Evolutionary conservation across 2,113 vertebrate genomes (phyloP).

Genomic region (Trogon melanurus): DNA sequence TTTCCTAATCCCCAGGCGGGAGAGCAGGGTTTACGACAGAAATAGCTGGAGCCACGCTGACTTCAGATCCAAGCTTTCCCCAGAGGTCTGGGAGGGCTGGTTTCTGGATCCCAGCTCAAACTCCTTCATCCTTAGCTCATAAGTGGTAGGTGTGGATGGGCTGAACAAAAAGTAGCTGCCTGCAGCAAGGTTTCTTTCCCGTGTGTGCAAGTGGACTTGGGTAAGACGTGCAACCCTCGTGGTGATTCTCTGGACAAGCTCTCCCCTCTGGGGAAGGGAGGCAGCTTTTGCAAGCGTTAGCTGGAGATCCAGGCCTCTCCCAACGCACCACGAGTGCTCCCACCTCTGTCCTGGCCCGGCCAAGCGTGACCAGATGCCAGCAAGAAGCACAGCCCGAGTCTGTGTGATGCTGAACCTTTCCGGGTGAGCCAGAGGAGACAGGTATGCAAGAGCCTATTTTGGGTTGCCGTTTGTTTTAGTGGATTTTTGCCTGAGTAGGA

Average conservation of each 20-base stretch:
- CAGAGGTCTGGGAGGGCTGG: neutral
- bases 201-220: neutral
- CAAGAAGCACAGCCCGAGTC: neutral
- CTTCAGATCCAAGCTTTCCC: neutral
- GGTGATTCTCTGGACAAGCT: neutral
- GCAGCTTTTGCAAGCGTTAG: neutral
- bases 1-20: neutral
- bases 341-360: neutral
- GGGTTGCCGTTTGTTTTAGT: neutral
- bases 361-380: neutral
- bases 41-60: neutral
- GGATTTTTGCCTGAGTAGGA: neutral
- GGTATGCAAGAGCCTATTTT: neutral
- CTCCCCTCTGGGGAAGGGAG: neutral
- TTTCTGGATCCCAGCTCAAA: neutral
- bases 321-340: fast-evolving
- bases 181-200: neutral
- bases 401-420: neutral
- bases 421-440: neutral
- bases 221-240: neutral
- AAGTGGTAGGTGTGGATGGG: neutral
- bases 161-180: neutral
- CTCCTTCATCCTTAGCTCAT: neutral
- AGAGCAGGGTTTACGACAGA: neutral
- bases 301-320: neutral